These are phyloP conservation scores for Odontamblyopus rebecca DNA, from an alignment of 2,797 vertebrate species.

Conservation along the genomic window DNA sequence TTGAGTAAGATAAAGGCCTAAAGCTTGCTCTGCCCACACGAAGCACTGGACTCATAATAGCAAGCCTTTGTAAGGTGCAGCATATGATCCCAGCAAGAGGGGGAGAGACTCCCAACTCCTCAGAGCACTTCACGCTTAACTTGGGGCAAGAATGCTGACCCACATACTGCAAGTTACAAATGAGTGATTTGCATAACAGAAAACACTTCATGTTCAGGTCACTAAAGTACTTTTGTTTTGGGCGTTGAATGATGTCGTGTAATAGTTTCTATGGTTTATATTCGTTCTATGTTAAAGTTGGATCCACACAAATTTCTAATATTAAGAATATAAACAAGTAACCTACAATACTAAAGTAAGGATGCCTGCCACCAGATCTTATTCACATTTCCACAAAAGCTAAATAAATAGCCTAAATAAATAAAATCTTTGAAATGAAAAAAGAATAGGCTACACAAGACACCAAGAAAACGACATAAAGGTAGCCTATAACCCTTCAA, in stretches of 20 bases:
- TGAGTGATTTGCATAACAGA: background rate
- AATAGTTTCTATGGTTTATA: background rate
- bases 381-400: background rate
- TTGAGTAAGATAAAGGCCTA: slow-evolving; percentile 16
- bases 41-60: slow-evolving; percentile 10
- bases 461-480: background rate
- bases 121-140: slow-evolving; percentile 36
- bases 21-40: slow-evolving; percentile 21
- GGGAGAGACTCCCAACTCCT: background rate
- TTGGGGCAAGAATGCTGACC: slow-evolving; percentile 20
- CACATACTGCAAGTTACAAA: slow-evolving; percentile 18
- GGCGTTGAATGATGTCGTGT: background rate
- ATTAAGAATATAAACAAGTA: no score
- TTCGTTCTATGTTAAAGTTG: no score
- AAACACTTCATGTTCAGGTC: background rate
- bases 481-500: background rate
- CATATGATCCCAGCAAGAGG: slow-evolving; percentile 41
- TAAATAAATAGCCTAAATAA: background rate
- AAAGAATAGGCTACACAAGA: background rate
- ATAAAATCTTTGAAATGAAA: background rate
- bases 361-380: background rate
- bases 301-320: no score
- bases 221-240: background rate
- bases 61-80: slow-evolving; percentile 41
- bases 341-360: no score